phyloP scores from a whole-genome alignment of 1,140 invertebrate species.

The honey bee (Apis mellifera) region DNA sequence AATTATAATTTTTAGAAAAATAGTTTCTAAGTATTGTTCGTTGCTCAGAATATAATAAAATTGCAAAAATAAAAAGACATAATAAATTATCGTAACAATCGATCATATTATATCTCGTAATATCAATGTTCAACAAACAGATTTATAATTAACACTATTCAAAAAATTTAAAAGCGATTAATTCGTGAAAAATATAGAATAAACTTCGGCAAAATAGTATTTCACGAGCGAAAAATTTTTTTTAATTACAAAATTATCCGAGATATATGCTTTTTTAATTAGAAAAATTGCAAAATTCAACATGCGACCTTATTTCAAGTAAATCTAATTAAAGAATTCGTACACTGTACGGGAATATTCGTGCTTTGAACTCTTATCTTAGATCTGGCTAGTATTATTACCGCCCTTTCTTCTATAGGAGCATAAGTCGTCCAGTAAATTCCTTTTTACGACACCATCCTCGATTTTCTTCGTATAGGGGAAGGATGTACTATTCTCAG shows the following conservation, averaged over 20 bases:
- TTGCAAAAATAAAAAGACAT: no score
- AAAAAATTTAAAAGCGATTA: background rate
- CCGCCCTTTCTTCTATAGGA: slow-evolving; percentile 33
- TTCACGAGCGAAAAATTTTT: slow-evolving; percentile 58
- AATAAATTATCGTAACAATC: no score
- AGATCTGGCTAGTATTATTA: slow-evolving; percentile 38
- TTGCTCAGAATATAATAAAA: no score
- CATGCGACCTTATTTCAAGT: slow-evolving; percentile 40
- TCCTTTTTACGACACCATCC: slow-evolving; percentile 59
- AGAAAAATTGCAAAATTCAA: slow-evolving; percentile 63
- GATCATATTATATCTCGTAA: no score
- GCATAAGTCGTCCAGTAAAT: slow-evolving; percentile 61
- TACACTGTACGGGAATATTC: slow-evolving; percentile 26
- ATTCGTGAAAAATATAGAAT: slow-evolving; percentile 12
- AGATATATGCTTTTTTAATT: slow-evolving; percentile 56
- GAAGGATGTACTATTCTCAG: slow-evolving; percentile 45
- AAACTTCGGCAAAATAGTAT: slow-evolving; percentile 13
- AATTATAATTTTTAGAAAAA: no score
- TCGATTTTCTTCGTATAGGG: slow-evolving; percentile 54
- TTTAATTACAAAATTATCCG: slow-evolving; percentile 65
- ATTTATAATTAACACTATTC: no score
- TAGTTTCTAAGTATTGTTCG: no score
- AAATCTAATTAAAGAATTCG: slow-evolving; percentile 59
- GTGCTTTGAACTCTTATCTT: background rate
- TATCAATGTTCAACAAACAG: no score